Evolutionary conservation across 2,888 invertebrate species (phyloP), one percentile per base, ranked within the genome.

Genomic region (Drosophila koepferae): DNA sequence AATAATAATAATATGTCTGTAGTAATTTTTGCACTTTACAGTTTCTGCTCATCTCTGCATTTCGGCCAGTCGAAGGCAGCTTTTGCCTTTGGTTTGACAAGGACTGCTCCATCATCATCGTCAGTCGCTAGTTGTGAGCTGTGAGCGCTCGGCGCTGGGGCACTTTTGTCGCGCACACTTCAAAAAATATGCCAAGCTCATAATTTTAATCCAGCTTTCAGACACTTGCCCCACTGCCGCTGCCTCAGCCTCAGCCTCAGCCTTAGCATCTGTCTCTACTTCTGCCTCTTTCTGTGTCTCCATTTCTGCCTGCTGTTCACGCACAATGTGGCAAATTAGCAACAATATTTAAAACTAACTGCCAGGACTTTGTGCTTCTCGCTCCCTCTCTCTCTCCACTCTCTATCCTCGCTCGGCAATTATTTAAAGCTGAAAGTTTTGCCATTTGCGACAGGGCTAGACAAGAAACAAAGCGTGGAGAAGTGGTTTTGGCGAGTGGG

Each of bases 271-370:
- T 51, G 12, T 10, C 51, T 2, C 2, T 20, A 20, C 2, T 34
- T 34, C 51, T 2, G 55, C n/a, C 58, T 63, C 49, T 23, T 23
- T 8, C 49, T 31, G n/a, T 23, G 18, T 14, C 41, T 4, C 59
- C 53, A 20, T 18, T 58, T 51, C 34, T 23, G 56, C 40, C 61
- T 67, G 73, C 80, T 79, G 75, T 79, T 79, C 80, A 83, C 84
- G 90, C 90, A 90, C 84, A 85, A 85, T 85, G 84, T 88, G 84
- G 85, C 86, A 86, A 86, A 86, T 86, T 86, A 86, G 86, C 85
- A 82, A 86, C 86, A 86, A 86, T 87, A 85, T 86, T 85, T 85
- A 82, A 86, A 86, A 87, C 82, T 87, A 83, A 85, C 87, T 76
- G 85, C 74, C 80, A 72, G 67, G 69, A 66, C 63, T 68, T n/a